These are phyloP conservation scores for Synanthedon tipuliformis DNA, from an alignment of 2,888 invertebrate species.

Conservation along the genomic window DNA sequence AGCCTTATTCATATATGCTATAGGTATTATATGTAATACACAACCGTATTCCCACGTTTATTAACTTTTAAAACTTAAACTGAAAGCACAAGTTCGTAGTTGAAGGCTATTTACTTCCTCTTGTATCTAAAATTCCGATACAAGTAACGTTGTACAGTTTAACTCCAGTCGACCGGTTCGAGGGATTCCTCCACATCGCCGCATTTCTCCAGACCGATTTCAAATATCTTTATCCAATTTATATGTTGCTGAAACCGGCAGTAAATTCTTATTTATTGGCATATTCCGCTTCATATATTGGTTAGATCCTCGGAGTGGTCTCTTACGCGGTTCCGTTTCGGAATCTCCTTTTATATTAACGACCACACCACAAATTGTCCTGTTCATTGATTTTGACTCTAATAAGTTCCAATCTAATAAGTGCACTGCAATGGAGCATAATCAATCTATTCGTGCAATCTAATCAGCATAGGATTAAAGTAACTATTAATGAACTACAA, in stretches of 20 bases:
- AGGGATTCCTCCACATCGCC: conserved; percentile 20
- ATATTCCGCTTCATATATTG: conserved; percentile 17
- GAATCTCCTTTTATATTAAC: conserved; percentile 1
- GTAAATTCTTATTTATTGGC: conserved; percentile 36
- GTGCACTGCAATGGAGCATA: too few relatives aligned
- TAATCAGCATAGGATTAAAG: too few relatives aligned
- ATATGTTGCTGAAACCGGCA: conserved; percentile 22
- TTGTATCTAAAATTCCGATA: conserved; percentile 2
- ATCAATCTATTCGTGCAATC: too few relatives aligned
- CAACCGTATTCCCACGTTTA: too few relatives aligned
- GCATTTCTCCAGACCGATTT: conserved; percentile 24
- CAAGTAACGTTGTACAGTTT: conserved; percentile 13
- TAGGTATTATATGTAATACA: too few relatives aligned
- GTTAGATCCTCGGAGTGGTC: conserved; percentile 13
- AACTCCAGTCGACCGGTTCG: conserved; percentile 18
- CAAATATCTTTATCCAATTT: conserved; percentile 52
- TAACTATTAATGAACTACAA: too few relatives aligned
- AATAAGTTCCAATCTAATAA: too few relatives aligned
- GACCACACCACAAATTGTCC: not conserved
- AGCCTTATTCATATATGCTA: too few relatives aligned
- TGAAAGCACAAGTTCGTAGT: too few relatives aligned
- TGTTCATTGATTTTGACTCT: not conserved
- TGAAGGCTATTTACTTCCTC: not conserved
- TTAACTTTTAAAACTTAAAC: too few relatives aligned
- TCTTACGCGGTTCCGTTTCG: conserved; percentile 15